phyloP scores from a whole-genome alignment of 2,113 vertebrate genomes.

The Lophura nycthemera region DNA sequence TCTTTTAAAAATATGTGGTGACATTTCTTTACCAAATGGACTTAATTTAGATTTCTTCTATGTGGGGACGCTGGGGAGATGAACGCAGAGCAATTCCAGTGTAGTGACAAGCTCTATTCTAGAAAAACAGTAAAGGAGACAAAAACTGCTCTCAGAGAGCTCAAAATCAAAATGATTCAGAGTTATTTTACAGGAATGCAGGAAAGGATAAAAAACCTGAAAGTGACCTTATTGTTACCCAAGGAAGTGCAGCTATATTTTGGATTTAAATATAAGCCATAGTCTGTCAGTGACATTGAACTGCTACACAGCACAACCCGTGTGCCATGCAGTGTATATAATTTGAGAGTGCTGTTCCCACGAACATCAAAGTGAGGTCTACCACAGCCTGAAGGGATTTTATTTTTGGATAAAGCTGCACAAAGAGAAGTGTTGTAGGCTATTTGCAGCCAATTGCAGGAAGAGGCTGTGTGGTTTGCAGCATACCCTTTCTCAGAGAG shows the following conservation, averaged over 20 bases:
- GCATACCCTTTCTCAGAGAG: slow-evolving; percentile 7
- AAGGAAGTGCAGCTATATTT: slow-evolving; percentile 20
- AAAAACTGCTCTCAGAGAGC: background rate
- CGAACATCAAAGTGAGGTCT: slow-evolving; percentile 57
- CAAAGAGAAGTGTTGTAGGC: slow-evolving; percentile 46
- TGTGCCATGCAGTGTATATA: slow-evolving; percentile 16
- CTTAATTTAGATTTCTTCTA: slow-evolving; percentile 7
- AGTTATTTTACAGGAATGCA: slow-evolving; percentile 34
- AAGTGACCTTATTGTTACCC: slow-evolving; percentile 20
- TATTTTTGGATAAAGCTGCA: slow-evolving; percentile 67
- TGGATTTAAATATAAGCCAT: slow-evolving; percentile 30
- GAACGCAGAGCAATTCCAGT: background rate
- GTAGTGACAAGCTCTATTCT: background rate
- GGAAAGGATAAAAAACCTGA: slow-evolving; percentile 12
- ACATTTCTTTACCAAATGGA: background rate
- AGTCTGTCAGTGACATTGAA: background rate
- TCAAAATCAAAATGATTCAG: background rate
- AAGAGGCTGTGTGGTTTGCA: background rate
- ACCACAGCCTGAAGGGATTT: slow-evolving; percentile 53
- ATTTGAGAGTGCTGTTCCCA: slow-evolving; percentile 49
- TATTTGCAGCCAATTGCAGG: slow-evolving; percentile 53
- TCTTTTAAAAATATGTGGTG: background rate
- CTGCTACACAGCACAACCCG: background rate
- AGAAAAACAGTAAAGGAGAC: background rate
- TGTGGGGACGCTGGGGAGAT: background rate